Conservation (phyloP, 1,140 invertebrate species). For the Capitella teleta region DNA sequence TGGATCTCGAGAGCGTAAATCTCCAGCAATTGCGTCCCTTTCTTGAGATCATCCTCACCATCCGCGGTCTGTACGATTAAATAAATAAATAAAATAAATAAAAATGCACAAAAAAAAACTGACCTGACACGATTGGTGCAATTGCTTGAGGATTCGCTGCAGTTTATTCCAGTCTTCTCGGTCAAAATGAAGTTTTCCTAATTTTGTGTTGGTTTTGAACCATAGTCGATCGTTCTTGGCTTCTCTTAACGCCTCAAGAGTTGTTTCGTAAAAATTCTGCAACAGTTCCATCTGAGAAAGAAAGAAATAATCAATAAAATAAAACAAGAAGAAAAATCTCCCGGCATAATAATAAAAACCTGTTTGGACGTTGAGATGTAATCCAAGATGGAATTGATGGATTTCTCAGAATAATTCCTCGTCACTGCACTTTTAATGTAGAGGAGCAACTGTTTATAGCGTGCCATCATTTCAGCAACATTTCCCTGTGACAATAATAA, state of each 20-base stretch:
- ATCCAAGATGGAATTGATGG: constrained; percentile 98
- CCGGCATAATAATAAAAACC: too few species aligned
- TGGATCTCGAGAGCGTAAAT: constrained; percentile 99
- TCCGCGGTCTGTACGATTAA: constrained; percentile 70
- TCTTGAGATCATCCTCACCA: constrained; percentile 98
- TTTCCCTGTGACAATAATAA: constrained; percentile 60
- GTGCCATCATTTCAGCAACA: constrained; percentile 91
- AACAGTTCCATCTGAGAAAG: constrained; percentile 85
- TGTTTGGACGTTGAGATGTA: constrained; percentile 99
- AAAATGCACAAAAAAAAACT: not conserved
- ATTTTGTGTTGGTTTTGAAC: constrained; percentile 99
- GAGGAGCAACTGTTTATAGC: constrained; percentile 91
- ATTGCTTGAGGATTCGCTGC: constrained; percentile 91
- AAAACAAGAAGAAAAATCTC: too few species aligned
- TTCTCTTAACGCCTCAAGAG: constrained; percentile 89
- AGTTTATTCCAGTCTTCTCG: constrained; percentile 87
- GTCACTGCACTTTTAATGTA: constrained; percentile 99
- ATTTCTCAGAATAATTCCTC: constrained; percentile 98
- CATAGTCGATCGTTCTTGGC: constrained; percentile 98
- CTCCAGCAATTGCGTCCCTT: constrained; percentile 93
- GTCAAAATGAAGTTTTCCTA: constrained; percentile 98
- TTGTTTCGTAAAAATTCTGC: constrained; percentile 99
- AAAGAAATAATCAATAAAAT: too few species aligned
- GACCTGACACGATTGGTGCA: constrained; percentile 93
- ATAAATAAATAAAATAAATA: not conserved